Percentiles rank a stretch among this genome's conserved stretches.
Evolutionary conservation across 2,888 invertebrate species (phyloP).

Genomic region (Argynnis bischoffii): DNA sequence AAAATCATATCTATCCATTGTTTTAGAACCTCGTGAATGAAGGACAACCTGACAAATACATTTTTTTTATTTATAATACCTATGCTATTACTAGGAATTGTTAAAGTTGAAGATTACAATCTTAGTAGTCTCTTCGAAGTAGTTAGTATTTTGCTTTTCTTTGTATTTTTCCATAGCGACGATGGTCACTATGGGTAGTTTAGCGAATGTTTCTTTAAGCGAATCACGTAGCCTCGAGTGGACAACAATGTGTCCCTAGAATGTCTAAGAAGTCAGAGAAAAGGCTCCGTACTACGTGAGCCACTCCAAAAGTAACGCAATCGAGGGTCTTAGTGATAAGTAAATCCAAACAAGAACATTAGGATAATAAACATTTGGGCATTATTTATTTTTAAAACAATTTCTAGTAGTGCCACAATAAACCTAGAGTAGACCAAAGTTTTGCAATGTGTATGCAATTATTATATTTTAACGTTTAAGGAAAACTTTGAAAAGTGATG

Average conservation of each 20-base stretch:
- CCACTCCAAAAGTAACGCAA: conserved; percentile 32
- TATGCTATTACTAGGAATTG: no score
- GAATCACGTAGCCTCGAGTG: conserved; percentile 60
- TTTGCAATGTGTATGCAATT: no score
- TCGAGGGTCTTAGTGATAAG: conserved; percentile 20
- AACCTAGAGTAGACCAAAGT: no score
- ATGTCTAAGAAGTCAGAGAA: conserved; percentile 50
- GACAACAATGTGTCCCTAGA: conserved; percentile 56
- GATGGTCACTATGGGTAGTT: conserved; percentile 42
- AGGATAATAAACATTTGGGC: no score
- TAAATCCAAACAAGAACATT: conserved; percentile 17
- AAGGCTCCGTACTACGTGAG: conserved; percentile 37
- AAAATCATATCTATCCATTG: no score
- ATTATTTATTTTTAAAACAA: no score
- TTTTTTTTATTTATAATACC: no score
- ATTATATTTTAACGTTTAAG: no score
- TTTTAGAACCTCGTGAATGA: no score
- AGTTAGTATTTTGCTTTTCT: background rate
- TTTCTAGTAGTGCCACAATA: no score
- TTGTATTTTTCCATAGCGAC: conserved; percentile 18
- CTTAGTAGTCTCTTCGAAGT: background rate
- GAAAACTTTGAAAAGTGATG: no score
- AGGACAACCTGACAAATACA: no score
- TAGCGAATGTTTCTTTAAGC: conserved; percentile 50
- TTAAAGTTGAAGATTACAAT: background rate